Base-by-base conservation (phyloP, 2,888 invertebrate species). In the Apamea sordens region DNA sequence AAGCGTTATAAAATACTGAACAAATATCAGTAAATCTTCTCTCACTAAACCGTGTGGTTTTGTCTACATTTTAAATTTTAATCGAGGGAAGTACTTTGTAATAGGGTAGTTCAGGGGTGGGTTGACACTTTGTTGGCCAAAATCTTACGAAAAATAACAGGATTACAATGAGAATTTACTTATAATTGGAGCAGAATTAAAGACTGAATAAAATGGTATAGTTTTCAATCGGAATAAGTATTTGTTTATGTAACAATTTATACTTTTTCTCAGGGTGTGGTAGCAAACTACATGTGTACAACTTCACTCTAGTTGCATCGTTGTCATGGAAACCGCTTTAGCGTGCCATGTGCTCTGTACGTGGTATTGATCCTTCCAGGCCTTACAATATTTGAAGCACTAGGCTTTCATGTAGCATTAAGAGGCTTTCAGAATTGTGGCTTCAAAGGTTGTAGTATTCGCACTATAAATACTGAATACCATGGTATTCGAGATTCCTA, bases 291-390 rank as follows among this genome's bases (percentile, higher is more conserved):
- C 36, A 21, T n/a, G 47, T 47, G 28, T 28, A 28, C 11, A 50
- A 44, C 53, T 32, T 53, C 21, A 56, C 65, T n/a, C 47, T 67
- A 24, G 53, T 28, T 77, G 79, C 65, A 78, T 28, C 47, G 65
- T 77, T 67, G 78, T 47, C 79, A 78, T 67, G 79, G 77, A 28
- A 78, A 77, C 77, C 7, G 24, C 24, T 56, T 32, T 28, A 32
- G 7, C 28, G 11, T 65, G n/a, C 0, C 67, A 56, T 0, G 67
- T 56, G 80, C 61, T 68, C 63, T 1, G 24, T 1, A 44, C 2
- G 24, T 13, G 36, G 63, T 83, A 83, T 83, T 75, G 84, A 84
- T 83, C 75, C 64, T 36, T 41, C 28, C 24, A 44, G 44, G 10
- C 44, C 44, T 15, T 5, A 47, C 13, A 47, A 15, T 47, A 47